Base-by-base conservation (phyloP, 2,888 invertebrate genomes). In the Morpho deidamia region DNA sequence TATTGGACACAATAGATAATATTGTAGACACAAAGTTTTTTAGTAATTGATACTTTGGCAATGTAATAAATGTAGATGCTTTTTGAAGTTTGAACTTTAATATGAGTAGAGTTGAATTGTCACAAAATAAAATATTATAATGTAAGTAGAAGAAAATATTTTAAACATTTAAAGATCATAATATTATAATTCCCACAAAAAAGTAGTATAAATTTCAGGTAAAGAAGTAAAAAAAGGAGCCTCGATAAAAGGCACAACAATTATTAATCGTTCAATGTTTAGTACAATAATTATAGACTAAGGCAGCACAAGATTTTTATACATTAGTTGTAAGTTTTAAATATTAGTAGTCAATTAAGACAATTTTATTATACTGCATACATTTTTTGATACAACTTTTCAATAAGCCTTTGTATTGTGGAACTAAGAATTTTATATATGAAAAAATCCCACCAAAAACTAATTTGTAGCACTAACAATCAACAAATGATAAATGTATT, bases 261-360 rank as follows among this genome's bases (percentile, higher is more conserved):
- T n/a, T n/a, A n/a, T n/a, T 63, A 60, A 64, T 68, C 66, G 69
- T 73, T 71, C 69, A 72, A 72, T 69, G 54, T 66, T 62, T 67
- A 70, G 74, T 75, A 76, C 72, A 73, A 73, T 66, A 65, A 66
- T 55, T 63, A 62, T 65, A 62, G 55, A 44, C 55, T 62, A 62
- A 62, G 58, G 42, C 53, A 51, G 59, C 56, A 59, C 54, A 60
- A 60, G n/a, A 49, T 58, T 55, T 60, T 55, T 58, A 43, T 53
- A 46, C 50, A 43, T 35, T 58, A 60, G 49, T 44, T 53, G 32
- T 60, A 58, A 60, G 60, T 44, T 45, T 53, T 14, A 46, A 37
- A 46, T 43, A 44, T 49, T 40, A 40, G 38, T 43, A 11, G 47
- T 54, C 51, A 51, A 57, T 48, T 57, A 53, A 23, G 57, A 51